Conservation (phyloP, 2,797 vertebrate genomes). For the Pipistrellus nathusii region DNA sequence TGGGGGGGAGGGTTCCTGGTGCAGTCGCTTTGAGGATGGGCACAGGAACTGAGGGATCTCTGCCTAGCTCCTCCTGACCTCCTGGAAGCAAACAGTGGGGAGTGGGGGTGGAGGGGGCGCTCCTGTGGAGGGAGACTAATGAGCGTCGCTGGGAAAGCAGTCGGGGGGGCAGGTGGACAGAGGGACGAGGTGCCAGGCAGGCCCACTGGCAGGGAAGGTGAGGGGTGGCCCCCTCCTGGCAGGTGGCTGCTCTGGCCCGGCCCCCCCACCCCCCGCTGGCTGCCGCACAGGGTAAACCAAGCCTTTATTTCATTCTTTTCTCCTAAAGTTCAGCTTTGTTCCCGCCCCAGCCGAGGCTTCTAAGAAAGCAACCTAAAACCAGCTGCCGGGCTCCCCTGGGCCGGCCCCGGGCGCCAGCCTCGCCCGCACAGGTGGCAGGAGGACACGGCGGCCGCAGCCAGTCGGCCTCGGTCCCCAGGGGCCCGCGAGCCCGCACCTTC, state of each 20-base stretch:
- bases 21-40: neutral
- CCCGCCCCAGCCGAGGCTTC: slow-evolving; percentile 65
- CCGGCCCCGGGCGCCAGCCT: neutral
- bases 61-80: neutral
- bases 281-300: neutral
- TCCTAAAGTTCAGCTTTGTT: slow-evolving; percentile 81
- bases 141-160: neutral
- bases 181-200: accelerated
- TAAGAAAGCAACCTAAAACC: slow-evolving; percentile 79
- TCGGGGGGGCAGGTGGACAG: too few relatives aligned
- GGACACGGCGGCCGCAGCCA: slow-evolving; percentile 75
- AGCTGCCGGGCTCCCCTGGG: neutral
- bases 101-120: too few relatives aligned
- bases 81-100: neutral
- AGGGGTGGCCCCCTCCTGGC: neutral
- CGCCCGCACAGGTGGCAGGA: slow-evolving; percentile 54
- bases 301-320: slow-evolving; percentile 57
- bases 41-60: neutral
- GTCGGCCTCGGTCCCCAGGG: slow-evolving; percentile 77
- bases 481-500: slow-evolving; percentile 35
- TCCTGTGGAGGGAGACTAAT: accelerated
- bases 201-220: accelerated
- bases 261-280: accelerated
- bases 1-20: accelerated
- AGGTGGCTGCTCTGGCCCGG: neutral